Evolutionary conservation across 2,888 invertebrate genomes (phyloP).

Genomic region (Harpalus rubripes): DNA sequence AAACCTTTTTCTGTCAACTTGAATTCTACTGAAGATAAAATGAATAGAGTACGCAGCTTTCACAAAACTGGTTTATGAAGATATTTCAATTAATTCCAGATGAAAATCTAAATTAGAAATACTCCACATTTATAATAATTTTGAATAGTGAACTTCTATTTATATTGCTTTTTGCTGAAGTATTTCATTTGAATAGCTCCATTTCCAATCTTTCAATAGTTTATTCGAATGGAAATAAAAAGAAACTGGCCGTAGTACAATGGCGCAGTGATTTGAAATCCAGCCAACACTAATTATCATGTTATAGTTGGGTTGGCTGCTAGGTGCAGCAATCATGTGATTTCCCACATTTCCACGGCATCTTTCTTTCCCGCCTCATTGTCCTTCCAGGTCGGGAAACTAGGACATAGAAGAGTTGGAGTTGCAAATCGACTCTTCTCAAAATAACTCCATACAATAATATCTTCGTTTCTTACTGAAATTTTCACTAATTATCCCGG

Average conservation of each 20-base stretch:
- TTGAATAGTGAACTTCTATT: background rate
- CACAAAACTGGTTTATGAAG: too few species aligned
- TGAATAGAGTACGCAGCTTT: too few species aligned
- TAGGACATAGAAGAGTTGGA: background rate
- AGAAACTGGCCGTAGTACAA: background rate
- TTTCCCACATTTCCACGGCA: constrained; percentile 30
- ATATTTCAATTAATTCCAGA: background rate
- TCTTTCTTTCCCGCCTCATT: constrained; percentile 9
- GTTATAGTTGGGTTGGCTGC: background rate
- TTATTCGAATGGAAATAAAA: background rate
- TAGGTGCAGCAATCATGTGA: constrained; percentile 41
- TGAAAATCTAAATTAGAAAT: background rate
- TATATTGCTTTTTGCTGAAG: background rate
- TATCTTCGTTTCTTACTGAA: too few species aligned
- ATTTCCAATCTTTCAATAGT: background rate
- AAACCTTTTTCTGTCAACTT: too few species aligned
- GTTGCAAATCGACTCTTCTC: background rate
- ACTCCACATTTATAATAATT: background rate
- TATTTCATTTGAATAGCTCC: background rate
- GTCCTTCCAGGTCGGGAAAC: constrained; percentile 16
- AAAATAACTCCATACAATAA: background rate
- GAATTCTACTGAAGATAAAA: too few species aligned
- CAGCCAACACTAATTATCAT: constrained; percentile 44
- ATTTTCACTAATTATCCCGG: too few species aligned
- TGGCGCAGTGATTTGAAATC: constrained; percentile 23